phyloP scores from a whole-genome alignment of 2,888 invertebrate species.

The Lapara coniferarum region DNA sequence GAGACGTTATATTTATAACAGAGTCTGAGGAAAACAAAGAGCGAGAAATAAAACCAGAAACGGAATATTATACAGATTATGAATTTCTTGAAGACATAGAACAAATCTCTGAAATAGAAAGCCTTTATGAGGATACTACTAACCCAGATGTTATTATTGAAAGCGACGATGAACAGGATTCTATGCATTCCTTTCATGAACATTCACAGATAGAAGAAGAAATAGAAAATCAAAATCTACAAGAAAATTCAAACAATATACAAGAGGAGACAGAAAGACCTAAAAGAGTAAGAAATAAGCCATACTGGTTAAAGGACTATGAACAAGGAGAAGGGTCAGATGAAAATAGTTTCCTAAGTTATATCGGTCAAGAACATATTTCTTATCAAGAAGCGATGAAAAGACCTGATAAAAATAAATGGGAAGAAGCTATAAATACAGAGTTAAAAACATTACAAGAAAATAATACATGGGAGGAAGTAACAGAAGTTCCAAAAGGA shows the following conservation, averaged over 20 bases:
- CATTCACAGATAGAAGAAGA: background rate
- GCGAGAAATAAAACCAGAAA: background rate
- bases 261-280: background rate
- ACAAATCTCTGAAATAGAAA: background rate
- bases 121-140: background rate
- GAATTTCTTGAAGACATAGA: background rate
- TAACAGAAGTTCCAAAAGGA: constrained; percentile 1
- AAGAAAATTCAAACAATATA: background rate
- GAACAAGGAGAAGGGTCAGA: background rate
- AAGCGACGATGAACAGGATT: background rate
- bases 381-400: constrained; percentile 28
- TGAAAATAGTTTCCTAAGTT: background rate
- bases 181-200: background rate
- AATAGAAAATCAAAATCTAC: background rate
- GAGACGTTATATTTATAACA: constrained; percentile 32
- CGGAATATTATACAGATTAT: background rate
- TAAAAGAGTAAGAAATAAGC: background rate
- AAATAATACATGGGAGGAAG: constrained; percentile 2
- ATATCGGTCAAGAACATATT: background rate
- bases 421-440: constrained; percentile 26
- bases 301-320: background rate
- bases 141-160: background rate
- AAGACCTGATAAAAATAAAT: constrained; percentile 25
- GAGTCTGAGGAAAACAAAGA: background rate
- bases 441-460: background rate